Base-by-base conservation (phyloP, 2,113 vertebrate species). In the Coptodon rendalli region DNA sequence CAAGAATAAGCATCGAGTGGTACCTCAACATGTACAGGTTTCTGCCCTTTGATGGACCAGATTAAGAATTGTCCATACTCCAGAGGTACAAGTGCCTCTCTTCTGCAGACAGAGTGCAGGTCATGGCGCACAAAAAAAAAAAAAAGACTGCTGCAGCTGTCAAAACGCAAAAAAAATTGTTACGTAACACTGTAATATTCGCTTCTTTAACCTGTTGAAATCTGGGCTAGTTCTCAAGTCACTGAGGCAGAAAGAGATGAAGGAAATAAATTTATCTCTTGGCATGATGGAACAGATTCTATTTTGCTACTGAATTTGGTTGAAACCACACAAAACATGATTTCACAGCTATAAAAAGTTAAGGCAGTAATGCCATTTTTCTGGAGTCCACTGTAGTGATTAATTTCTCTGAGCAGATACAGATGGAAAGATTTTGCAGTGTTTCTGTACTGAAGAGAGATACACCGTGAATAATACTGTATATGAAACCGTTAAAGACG, bases 331-430 rank as follows among this genome's bases (percentile, higher is more conserved):
- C 59, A 50, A 53, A 87, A 89, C 31, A 81, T 36, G 45, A 43
- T 71, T 43, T 61, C 11, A 84, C 24, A 84, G 54, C 34, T 89
- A 88, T 52, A 84, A 85, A 78, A 83, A 83, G 86, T 86, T 54
- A 86, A 92, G 87, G 85, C 85, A 82, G 45, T 59, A 73, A 78
- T 76, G 81, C 79, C 86, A 79, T 81, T 86, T 83, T 24, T 57
- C 61, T 45, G 38, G 13, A 81, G 71, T 82, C 19, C 76, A 79
- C 8, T 9, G 5, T 24, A 85, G 38, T 34, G 59, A 89, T 73
- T 80, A 36, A 71, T 63, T 66, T 85, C 9, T 81, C 27, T 48
- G 24, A 34, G 68, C 38, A 50, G 27, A 43, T 34, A 80, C 22
- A 81, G 85, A 83, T 19, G 80, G 80, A 82, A 81, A 2, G 27